Evolutionary conservation across 2,888 invertebrate species (phyloP).

Genomic region (Archaeoteleia sp.): DNA sequence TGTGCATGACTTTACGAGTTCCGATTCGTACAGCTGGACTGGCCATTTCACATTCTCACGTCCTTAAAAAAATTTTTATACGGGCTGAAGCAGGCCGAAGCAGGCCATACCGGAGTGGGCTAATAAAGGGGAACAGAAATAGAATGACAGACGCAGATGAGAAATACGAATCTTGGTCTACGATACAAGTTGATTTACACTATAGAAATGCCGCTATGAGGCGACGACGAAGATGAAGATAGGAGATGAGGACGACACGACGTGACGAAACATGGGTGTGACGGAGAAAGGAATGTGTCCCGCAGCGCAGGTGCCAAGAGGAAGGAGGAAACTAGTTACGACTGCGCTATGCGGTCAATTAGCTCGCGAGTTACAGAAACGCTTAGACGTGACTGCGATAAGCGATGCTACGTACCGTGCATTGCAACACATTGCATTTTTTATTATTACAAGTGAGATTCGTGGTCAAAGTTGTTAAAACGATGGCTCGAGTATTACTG

Average conservation of each 20-base stretch:
- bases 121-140: neutral
- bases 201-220: neutral
- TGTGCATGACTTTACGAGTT: slow-evolving; percentile 10
- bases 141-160: neutral
- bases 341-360: slow-evolving; percentile 17
- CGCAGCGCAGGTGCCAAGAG: slow-evolving; percentile 10
- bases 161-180: neutral
- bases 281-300: slow-evolving; percentile 44
- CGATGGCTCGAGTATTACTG: no score
- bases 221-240: neutral
- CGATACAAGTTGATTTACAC: neutral
- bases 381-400: no score
- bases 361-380: no score
- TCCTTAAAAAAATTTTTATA: slow-evolving; percentile 71
- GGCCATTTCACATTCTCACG: slow-evolving; percentile 71
- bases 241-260: slow-evolving; percentile 22
- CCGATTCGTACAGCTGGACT: slow-evolving; percentile 52
- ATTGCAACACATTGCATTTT: no score
- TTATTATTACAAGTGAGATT: no score
- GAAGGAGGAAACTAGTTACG: slow-evolving; percentile 13
- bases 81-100: slow-evolving; percentile 63
- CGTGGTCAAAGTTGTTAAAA: no score
- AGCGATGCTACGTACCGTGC: no score
- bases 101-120: slow-evolving; percentile 30
- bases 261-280: slow-evolving; percentile 40